These are phyloP conservation scores for Aphelinus atriplicis DNA, from an alignment of 1,140 invertebrate species.

Conservation along the genomic window DNA sequence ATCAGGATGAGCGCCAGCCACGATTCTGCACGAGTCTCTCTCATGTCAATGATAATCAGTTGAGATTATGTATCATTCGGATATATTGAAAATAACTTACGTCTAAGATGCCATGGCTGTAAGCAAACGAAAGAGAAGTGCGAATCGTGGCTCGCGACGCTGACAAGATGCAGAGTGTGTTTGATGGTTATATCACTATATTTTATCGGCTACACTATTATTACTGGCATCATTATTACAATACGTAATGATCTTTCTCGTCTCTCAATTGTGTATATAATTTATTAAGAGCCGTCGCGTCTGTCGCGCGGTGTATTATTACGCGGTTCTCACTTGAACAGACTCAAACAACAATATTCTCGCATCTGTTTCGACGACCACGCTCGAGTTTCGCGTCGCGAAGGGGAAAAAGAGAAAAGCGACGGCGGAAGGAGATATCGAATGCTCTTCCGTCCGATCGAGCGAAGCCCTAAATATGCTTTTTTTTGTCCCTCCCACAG, in stretches of 20 bases:
- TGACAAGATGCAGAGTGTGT: background rate
- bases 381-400: slow-evolving; percentile 6
- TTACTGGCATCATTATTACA: background rate
- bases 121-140: slow-evolving; percentile 31
- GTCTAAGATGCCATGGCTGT: slow-evolving; percentile 5
- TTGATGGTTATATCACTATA: background rate
- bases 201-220: background rate
- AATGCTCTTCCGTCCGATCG: slow-evolving; percentile 29
- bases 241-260: slow-evolving; percentile 2
- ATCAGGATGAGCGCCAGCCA: background rate
- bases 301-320: slow-evolving; percentile 1
- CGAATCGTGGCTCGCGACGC: slow-evolving; percentile 7
- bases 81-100: too few relatives aligned
- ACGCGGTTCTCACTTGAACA: background rate
- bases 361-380: slow-evolving; percentile 17
- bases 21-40: too few relatives aligned
- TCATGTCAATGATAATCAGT: too few relatives aligned
- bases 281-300: slow-evolving; percentile 13
- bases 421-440: slow-evolving; percentile 8
- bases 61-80: too few relatives aligned
- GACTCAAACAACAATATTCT: background rate
- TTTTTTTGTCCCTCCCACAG: slow-evolving; percentile 8
- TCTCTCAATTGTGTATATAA: slow-evolving; percentile 27
- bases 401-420: slow-evolving; percentile 1
- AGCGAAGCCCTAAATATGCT: background rate